These are phyloP conservation scores for Corythoichthys haematopterus DNA, from an alignment of 2,113 vertebrate species.

Conservation along the genomic window DNA sequence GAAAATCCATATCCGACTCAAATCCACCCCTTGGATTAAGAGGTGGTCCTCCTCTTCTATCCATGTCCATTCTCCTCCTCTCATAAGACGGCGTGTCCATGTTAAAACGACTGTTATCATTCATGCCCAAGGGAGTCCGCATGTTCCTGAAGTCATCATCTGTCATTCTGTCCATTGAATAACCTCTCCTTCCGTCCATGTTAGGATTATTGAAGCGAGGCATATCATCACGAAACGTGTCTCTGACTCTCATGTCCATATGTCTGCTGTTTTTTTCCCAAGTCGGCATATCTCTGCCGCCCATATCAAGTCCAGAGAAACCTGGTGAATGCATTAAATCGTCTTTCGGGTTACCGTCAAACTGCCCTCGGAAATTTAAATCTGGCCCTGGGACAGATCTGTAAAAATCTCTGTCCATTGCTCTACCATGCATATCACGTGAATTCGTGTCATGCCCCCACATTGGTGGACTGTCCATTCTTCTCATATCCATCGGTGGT, in stretches of 20 bases:
- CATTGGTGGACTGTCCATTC: constrained; percentile 79
- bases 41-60: constrained; percentile 77
- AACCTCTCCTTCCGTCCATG: constrained; percentile 66
- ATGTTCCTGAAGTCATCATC: constrained; percentile 62
- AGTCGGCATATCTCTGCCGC: constrained; percentile 60
- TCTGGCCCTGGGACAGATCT: constrained; percentile 76
- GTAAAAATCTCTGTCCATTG: constrained; percentile 78
- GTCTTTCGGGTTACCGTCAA: constrained; percentile 78
- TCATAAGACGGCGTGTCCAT: constrained; percentile 70
- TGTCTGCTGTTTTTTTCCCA: constrained; percentile 65
- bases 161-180: constrained; percentile 57
- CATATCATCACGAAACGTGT: constrained; percentile 75
- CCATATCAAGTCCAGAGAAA: constrained; percentile 75
- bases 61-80: constrained; percentile 81
- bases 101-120: constrained; percentile 50
- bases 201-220: constrained; percentile 73
- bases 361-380: constrained; percentile 77
- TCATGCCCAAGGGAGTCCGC: constrained; percentile 50
- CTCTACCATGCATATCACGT: constrained; percentile 81
- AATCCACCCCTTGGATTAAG: constrained; percentile 68
- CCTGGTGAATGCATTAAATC: constrained; percentile 77
- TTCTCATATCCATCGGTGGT: constrained; percentile 82
- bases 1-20: constrained; percentile 82
- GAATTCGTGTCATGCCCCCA: constrained; percentile 79
- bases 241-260: constrained; percentile 82